Base-by-base conservation (phyloP, 1,140 invertebrate species). In the Tetragnatha versicolor region DNA sequence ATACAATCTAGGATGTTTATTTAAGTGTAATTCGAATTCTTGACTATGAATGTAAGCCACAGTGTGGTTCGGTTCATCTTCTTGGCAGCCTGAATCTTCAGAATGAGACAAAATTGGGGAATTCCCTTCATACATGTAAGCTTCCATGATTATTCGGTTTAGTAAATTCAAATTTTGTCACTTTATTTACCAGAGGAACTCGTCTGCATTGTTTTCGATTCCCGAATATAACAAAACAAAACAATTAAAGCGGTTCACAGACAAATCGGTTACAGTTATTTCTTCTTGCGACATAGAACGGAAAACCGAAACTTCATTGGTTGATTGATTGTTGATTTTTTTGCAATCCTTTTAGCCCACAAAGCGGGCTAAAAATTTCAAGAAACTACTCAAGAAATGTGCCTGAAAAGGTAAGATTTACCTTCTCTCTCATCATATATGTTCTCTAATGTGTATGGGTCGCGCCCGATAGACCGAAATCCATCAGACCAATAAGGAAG, bases 31-130 rank as follows among this genome's bases (percentile, higher is more conserved):
- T 27, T 77, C 73, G 33, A 77, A 77, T 39, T 55, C 60, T 39
- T 51, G n/a, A 9, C 73, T 77, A 55, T 77, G 73, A 66, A 77
- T 66, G 55, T 77, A 77, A 12, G 61, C 73, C 22, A 77, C 73
- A n/a, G 22, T 31, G 25, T 29, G 37, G n/a, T 20, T 51, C 20
- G 35, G 14, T 6, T 22, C 22, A 20, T 25, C 20, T 37, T 63
- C 27, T 37, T 25, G 58, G 10, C 37, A n/a, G 14, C 20, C 9
- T n/a, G 68, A 20, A 29, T 35, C 20, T 14, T 31, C 29, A 35
- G 33, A 70, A 53, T 33, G 45, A 70, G 27, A 27, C n/a, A 33
- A 49, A 10, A 35, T n/a, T 20, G 17, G 47, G 20, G 37, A 27
- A 37, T 49, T 66, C 25, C 14, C 31, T 33, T 60, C 31, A 17